These are phyloP conservation scores for Hyalella azteca DNA, from an alignment of 2,888 invertebrate genomes.

Conservation along the genomic window DNA sequence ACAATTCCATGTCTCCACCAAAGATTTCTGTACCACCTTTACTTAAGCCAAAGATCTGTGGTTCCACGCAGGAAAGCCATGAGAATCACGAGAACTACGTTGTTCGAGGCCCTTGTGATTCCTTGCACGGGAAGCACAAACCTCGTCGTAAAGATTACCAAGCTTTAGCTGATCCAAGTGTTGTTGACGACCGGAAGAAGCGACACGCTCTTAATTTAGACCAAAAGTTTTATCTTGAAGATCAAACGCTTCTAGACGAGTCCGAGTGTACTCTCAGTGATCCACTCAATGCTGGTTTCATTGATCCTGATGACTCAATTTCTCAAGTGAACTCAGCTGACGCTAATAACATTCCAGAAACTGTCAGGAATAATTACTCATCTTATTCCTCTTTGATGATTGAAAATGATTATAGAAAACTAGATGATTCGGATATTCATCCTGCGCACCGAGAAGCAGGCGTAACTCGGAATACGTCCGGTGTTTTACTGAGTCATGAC, in stretches of 20 bases:
- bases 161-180: not conserved
- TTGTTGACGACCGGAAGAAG: not conserved
- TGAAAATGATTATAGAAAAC: too few species aligned
- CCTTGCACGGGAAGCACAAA: not conserved
- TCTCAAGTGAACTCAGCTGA: not conserved
- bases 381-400: too few species aligned
- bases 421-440: too few species aligned
- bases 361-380: too few species aligned
- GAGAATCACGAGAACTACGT: too few species aligned
- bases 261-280: not conserved
- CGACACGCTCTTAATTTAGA: conserved; percentile 3
- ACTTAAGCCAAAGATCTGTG: not conserved
- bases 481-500: too few species aligned
- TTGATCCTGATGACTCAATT: not conserved
- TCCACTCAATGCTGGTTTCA: conserved; percentile 9
- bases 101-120: not conserved
- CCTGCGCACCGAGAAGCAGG: too few species aligned
- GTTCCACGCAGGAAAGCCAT: not conserved
- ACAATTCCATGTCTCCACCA: not conserved
- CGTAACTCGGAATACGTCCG: too few species aligned
- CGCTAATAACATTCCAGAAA: not conserved
- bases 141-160: conserved; percentile 6
- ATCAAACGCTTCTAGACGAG: too few species aligned
- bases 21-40: not conserved
- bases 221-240: not conserved